Evolutionary conservation across 2,113 vertebrate genomes (phyloP).

Genomic region (Montifringilla adamsi): DNA sequence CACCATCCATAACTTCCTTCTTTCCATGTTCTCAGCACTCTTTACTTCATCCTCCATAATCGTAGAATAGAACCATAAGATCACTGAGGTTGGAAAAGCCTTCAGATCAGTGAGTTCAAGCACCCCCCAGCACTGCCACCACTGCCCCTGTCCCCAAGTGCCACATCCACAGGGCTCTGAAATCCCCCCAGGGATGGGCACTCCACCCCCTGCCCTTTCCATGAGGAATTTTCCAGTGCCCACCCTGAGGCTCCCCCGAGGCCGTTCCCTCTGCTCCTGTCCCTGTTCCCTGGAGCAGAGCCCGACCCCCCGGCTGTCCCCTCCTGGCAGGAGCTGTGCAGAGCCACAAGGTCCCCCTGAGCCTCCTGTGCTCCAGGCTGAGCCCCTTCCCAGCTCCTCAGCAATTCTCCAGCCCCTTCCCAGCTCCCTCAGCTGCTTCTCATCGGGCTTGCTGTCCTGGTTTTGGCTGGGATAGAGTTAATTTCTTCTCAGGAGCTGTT

Average conservation of each 20-base stretch:
- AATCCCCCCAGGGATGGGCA: too few species aligned
- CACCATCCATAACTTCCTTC: background rate
- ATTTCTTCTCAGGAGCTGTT: background rate
- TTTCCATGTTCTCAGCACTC: background rate
- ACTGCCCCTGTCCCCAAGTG: background rate
- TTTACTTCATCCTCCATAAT: background rate
- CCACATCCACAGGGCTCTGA: background rate
- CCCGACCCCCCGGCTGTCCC: background rate
- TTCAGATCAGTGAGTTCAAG: background rate
- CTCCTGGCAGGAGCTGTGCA: background rate
- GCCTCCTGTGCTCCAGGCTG: too few species aligned
- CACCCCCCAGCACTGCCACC: background rate
- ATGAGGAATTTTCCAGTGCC: rapidly evolving
- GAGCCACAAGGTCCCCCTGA: too few species aligned
- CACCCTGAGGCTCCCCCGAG: background rate
- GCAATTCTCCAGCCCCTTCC: too few species aligned
- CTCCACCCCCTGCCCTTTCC: background rate
- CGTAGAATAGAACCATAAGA: background rate
- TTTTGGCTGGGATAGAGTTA: background rate
- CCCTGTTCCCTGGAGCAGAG: background rate
- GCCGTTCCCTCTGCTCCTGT: background rate
- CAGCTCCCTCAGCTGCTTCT: too few species aligned
- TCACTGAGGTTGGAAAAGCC: background rate
- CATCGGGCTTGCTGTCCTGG: background rate
- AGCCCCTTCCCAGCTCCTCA: too few species aligned